A percentile compares a stretch with the other conserved stretches of the same genome.
phyloP scores from a whole-genome alignment of 2,888 invertebrate species.

The Nineta flava region DNA sequence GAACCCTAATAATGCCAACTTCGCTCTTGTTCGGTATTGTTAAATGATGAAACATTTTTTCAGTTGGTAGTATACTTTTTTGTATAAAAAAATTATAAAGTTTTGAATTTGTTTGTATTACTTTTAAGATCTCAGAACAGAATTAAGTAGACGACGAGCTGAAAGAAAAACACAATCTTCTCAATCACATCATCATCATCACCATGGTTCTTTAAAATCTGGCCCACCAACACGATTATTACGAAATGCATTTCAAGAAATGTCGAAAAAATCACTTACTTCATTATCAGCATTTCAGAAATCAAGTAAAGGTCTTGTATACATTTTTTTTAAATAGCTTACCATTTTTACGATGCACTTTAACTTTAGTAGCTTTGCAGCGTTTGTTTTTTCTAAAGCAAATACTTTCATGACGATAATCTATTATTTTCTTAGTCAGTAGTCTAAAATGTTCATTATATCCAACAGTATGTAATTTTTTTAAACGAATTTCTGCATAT shows the following conservation, averaged over 20 bases:
- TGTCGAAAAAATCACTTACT: constrained; percentile 3
- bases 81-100: no score
- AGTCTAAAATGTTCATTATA: no score
- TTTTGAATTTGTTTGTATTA: no score
- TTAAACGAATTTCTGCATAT: no score
- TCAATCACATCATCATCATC: no score
- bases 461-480: no score
- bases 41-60: no score
- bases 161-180: constrained; percentile 20
- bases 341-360: neutral
- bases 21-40: no score
- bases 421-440: no score
- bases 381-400: neutral
- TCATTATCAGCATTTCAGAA: neutral
- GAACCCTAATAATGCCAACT: no score
- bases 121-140: constrained; percentile 34
- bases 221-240: constrained; percentile 4
- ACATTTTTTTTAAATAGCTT: neutral
- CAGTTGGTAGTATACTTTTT: no score
- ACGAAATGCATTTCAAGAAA: constrained; percentile 7
- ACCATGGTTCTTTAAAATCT: neutral
- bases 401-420: no score
- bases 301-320: constrained; percentile 1
- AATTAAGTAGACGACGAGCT: constrained; percentile 34
- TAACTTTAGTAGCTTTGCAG: neutral